A percentile compares a stretch with the other conserved stretches of the same genome.
Conservation (phyloP, 2,797 vertebrate species). For the Brachyrhaphis roseni region DNA sequence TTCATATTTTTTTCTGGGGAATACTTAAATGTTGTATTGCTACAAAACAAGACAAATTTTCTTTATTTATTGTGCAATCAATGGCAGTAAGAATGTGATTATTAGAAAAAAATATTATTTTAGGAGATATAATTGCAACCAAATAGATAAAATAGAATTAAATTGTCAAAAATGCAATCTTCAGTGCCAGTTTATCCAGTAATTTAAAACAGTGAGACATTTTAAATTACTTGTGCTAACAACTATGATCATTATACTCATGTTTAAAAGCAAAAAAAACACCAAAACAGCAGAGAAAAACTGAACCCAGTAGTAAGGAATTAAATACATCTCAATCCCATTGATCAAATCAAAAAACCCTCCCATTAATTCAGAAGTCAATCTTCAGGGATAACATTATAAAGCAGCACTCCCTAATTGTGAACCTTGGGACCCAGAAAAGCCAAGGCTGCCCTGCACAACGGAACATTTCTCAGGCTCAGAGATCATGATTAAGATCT, state of each 20-base stretch:
- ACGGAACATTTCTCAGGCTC: neutral
- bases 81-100: neutral
- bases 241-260: neutral
- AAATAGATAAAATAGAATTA: neutral
- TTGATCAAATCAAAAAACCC: neutral
- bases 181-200: neutral
- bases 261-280: neutral
- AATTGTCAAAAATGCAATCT: neutral
- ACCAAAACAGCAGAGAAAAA: neutral
- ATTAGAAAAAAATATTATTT: neutral
- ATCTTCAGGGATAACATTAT: neutral
- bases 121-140: neutral
- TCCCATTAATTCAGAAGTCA: neutral
- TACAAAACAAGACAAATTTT: neutral
- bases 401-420: neutral
- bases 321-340: neutral
- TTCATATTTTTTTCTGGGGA: neutral
- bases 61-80: neutral
- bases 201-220: neutral
- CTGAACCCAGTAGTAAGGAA: neutral
- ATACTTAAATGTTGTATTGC: neutral
- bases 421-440: constrained; percentile 8
- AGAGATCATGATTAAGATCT: neutral
- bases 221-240: no score
- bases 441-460: neutral